Percentiles rank a stretch among this genome's conserved stretches.
Conservation (phyloP, 2,113 vertebrate genomes). For the Harpagus bidentatus region DNA sequence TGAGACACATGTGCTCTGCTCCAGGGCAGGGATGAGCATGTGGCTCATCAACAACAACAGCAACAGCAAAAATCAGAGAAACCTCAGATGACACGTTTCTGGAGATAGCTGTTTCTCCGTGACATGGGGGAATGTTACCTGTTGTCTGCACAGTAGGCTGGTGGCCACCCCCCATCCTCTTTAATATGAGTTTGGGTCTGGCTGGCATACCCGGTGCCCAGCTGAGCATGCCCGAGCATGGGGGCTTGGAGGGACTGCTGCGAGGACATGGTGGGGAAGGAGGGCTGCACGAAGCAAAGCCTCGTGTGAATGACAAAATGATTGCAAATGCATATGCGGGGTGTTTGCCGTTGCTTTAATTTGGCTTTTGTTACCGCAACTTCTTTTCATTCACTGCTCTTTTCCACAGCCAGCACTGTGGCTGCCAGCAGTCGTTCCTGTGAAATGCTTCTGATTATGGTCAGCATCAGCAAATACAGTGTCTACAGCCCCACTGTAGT, state of each 20-base stretch:
- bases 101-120: accelerated
- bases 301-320: not conserved
- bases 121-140: not conserved
- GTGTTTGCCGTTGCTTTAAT: accelerated
- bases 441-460: not conserved
- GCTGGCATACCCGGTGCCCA: not conserved
- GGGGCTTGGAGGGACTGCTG: not conserved
- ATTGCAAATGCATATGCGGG: not conserved
- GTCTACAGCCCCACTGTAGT: not conserved
- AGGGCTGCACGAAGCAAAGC: not conserved
- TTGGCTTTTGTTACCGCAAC: not conserved
- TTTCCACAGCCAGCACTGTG: not conserved
- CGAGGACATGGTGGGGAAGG: not conserved
- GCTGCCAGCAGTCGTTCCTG: not conserved
- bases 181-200: not conserved
- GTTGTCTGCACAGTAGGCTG: accelerated
- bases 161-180: accelerated
- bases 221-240: not conserved
- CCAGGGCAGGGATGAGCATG: not conserved
- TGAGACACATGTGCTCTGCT: accelerated
- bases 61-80: not conserved
- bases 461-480: not conserved
- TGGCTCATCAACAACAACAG: not conserved
- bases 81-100: not conserved
- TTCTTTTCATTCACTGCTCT: not conserved